Evolutionary conservation across 2,797 vertebrate species (phyloP), one percentile per base, ranked within the genome.

Genomic region (Premnoplex brunnescens): DNA sequence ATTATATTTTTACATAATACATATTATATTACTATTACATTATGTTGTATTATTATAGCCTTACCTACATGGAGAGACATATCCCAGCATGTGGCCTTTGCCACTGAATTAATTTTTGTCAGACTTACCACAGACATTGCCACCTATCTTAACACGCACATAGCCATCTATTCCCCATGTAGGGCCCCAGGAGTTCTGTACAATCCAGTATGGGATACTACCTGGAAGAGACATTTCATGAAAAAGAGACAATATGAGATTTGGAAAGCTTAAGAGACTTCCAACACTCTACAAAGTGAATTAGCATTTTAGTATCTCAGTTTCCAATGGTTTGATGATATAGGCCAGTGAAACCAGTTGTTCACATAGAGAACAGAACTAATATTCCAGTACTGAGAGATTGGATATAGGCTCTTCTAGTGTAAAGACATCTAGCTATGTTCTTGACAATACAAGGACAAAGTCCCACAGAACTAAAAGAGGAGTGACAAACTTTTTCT

Each of bases 111-210:
- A 39, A 9, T 93, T 91, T 93, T 26, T 91, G 81, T 64, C 66
- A 73, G 62, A 98, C 99, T 98, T 95, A 99, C 99, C 99, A 69
- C 99, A 99, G 72, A 99, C 26, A 64, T 99, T 98, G 44, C 91
- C 27, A 6, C 99, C 99, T 14, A 99, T 99, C 98, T 99, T 99
- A 56, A 99, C 97, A 94, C 87, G 98, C 88, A 98, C 98, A 24
- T 99, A 99, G 81, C 99, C 99, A 1, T 98, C 95, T 36, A 98
- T 96, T 79, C 99, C 99, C 99, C 99, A 99, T 0, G 97, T 69
- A 3, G 91, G 96, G 24, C 99, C 99, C 99, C 99, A 99, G 0
- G 99, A 99, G 96, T 99, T 99, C 86, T 98, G 98, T 27, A 99
- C 98, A 52, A 99, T 99, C 99, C 99, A 99, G 95, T 98, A 99